phyloP scores from a whole-genome alignment of 2,888 invertebrate genomes.

The Imbricaverruca yamaguchii region DNA sequence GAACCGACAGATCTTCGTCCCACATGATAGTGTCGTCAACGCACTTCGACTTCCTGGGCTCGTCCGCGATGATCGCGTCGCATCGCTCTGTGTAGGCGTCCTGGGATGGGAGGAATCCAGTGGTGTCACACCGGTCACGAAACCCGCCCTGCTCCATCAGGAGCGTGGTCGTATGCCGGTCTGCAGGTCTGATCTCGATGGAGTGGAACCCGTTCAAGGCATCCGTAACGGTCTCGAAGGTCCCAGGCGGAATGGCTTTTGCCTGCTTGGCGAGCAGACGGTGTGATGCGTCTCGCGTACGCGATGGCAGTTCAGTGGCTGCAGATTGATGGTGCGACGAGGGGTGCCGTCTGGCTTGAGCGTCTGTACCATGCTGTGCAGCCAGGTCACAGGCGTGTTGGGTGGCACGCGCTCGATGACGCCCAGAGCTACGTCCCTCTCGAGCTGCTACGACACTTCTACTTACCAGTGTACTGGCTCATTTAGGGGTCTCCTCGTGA shows the following conservation, averaged over 20 bases:
- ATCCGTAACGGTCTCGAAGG: slow-evolving; percentile 21
- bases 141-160: slow-evolving; percentile 12
- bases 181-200: background rate
- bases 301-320: slow-evolving; percentile 14
- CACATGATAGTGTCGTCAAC: slow-evolving; percentile 25
- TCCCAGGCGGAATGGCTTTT: background rate
- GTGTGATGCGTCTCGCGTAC: slow-evolving; percentile 20
- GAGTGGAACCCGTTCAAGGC: slow-evolving; percentile 23
- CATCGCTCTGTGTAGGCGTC: slow-evolving; percentile 14
- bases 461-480: slow-evolving; percentile 17
- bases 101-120: slow-evolving; percentile 23
- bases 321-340: slow-evolving; percentile 18
- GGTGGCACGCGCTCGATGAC: slow-evolving; percentile 23
- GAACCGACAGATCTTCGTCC: slow-evolving; percentile 16
- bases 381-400: background rate
- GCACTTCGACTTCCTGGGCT: slow-evolving; percentile 22
- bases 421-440: background rate
- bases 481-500: background rate
- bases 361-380: slow-evolving; percentile 16
- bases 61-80: slow-evolving; percentile 22
- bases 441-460: background rate
- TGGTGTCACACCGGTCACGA: slow-evolving; percentile 15
- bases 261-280: slow-evolving; percentile 6
- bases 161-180: slow-evolving; percentile 20
- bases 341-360: background rate